Base-by-base conservation (phyloP, 2,888 invertebrate species). In the Cephonodes hylas region DNA sequence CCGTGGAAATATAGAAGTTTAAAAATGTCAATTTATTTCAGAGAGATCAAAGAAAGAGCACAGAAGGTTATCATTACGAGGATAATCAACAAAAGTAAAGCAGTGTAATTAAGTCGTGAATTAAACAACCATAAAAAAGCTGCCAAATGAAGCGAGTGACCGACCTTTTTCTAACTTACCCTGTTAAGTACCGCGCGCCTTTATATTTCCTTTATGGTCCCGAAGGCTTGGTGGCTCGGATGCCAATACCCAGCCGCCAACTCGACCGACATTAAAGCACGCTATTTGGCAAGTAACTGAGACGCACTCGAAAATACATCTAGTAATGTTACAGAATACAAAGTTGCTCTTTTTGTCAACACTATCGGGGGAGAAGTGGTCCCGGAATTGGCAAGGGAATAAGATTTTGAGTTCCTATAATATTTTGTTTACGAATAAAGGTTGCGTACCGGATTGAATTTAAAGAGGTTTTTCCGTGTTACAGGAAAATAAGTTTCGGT, bases 241-340 rank as follows among this genome's bases (percentile, higher is more conserved):
- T 84, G 83, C 83, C 85, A 86, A 83, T 83, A 80, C 73, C 76
- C 75, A 73, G 66, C 74, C 70, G 81, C 80, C 83, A 84, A 80
- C 77, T 79, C 74, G 72, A 74, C 77, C 80, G 77, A 85, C 87
- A 87, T 86, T 88, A 87, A 86, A 84, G 81, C 76, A 84, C 75
- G 77, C 85, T 80, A 89, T 89, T 91, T 89, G 90, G 90, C 91
- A 90, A 84, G 76, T 75, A 70, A 68, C 67, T 67, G 75, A 73
- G 75, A 74, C 76, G 74, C 73, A 70, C 73, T 66, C 74, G 73
- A 73, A 80, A 83, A 78, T 81, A 81, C 75, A 72, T 66, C 68
- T 74, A 73, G 71, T 60, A 57, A 63, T 63, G 45, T 45, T 25
- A 57, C 75, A 76, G 73, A 79, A 84, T 80, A 77, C 74, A 81